Evolutionary conservation across 2,113 vertebrate species (phyloP).

Genomic region (Hemibates koningsi): DNA sequence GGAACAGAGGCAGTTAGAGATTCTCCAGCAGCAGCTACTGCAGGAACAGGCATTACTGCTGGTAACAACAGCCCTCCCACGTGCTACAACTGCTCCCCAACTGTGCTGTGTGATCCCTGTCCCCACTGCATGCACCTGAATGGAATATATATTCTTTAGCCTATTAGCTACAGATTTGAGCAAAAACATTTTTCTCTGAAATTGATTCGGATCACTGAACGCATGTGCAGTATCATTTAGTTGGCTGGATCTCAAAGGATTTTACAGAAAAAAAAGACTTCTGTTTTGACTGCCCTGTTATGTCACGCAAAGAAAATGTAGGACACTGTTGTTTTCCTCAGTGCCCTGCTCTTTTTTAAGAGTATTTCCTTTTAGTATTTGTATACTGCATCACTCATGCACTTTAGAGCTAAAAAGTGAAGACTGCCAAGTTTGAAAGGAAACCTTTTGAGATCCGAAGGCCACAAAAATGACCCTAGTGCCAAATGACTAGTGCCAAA

Average conservation of each 20-base stretch:
- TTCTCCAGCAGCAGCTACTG: conserved; percentile 97
- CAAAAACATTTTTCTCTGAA: background rate
- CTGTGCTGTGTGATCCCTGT: conserved; percentile 35
- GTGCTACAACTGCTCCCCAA: background rate
- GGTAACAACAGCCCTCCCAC: conserved; percentile 77
- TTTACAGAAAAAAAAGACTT: background rate
- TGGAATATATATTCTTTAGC: background rate
- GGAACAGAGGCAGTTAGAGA: conserved; percentile 99
- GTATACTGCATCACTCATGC: background rate
- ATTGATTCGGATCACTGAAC: background rate
- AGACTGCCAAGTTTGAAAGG: background rate
- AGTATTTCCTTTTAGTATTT: background rate
- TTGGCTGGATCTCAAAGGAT: conserved; percentile 37
- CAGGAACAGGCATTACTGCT: conserved; percentile 98
- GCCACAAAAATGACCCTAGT: background rate
- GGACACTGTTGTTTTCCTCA: background rate
- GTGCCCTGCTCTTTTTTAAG: background rate
- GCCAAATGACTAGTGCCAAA: background rate
- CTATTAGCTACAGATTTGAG: background rate
- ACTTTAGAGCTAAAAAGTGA: background rate
- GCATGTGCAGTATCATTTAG: conserved; percentile 1
- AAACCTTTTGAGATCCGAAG: conserved; percentile 26
- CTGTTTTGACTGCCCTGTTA: background rate
- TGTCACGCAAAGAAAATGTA: background rate
- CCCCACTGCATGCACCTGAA: conserved; percentile 30